Evolutionary conservation across 2,888 invertebrate species (phyloP).

Genomic region (Cataglyphis cursor): DNA sequence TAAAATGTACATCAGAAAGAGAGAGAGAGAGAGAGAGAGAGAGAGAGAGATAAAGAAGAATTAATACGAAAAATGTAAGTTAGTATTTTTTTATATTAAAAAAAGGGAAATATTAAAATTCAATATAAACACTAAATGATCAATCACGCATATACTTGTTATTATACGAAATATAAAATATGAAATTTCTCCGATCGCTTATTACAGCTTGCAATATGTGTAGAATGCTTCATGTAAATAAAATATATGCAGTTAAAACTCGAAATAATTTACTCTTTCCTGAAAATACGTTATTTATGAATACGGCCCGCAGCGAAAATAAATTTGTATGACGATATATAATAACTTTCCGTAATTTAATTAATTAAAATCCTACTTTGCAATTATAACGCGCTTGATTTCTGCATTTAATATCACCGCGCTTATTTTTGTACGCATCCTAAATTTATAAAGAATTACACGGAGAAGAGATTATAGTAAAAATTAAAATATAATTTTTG

Average conservation of each 20-base stretch:
- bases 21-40: no score
- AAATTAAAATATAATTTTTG: no score
- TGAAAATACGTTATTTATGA: slow-evolving; percentile 42
- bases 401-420: neutral
- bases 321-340: slow-evolving; percentile 32
- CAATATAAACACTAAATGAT: neutral
- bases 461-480: no score
- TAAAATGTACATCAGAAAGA: neutral
- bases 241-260: slow-evolving; percentile 27
- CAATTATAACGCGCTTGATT: slow-evolving; percentile 17
- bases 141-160: neutral
- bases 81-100: neutral
- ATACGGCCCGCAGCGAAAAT: slow-evolving; percentile 48
- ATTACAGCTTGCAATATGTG: slow-evolving; percentile 22
- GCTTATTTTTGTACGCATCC: neutral
- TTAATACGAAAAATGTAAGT: neutral
- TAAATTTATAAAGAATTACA: slow-evolving; percentile 11
- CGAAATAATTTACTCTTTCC: slow-evolving; percentile 45
- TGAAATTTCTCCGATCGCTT: slow-evolving; percentile 52
- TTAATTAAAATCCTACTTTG: slow-evolving; percentile 43
- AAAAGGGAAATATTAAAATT: slow-evolving; percentile 13
- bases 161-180: slow-evolving; percentile 32
- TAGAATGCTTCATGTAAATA: slow-evolving; percentile 33
- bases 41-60: neutral
- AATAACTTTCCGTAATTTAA: slow-evolving; percentile 45